Conservation (phyloP, 2,113 vertebrate genomes). For the Phylloscopus trochiloides region DNA sequence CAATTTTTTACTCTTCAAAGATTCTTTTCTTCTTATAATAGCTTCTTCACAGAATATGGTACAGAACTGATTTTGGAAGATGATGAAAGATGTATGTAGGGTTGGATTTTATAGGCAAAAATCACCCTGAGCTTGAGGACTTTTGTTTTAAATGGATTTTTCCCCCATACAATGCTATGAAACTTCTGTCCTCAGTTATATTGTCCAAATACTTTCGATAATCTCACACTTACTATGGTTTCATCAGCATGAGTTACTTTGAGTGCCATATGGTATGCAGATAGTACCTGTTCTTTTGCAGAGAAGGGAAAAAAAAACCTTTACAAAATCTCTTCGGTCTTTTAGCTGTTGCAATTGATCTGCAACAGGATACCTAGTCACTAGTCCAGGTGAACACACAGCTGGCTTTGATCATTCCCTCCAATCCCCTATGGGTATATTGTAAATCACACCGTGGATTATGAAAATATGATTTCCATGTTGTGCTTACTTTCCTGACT, state of each 20-base stretch:
- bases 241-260: background rate
- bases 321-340: background rate
- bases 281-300: background rate
- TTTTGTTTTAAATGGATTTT: background rate
- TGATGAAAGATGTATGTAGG: background rate
- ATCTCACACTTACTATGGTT: background rate
- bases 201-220: background rate
- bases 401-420: background rate
- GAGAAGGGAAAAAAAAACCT: background rate
- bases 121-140: background rate
- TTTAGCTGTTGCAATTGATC: background rate
- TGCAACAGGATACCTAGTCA: background rate
- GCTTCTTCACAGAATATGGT: background rate
- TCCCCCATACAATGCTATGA: accelerated
- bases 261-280: background rate
- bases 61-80: background rate
- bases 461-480: background rate
- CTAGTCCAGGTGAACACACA: background rate
- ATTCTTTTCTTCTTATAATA: background rate
- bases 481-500: background rate
- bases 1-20: background rate
- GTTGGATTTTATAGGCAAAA: background rate
- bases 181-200: background rate
- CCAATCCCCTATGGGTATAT: background rate
- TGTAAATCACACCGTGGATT: background rate